Conservation (phyloP, 2,888 invertebrate species). For the Lasioglossum marginatum region DNA sequence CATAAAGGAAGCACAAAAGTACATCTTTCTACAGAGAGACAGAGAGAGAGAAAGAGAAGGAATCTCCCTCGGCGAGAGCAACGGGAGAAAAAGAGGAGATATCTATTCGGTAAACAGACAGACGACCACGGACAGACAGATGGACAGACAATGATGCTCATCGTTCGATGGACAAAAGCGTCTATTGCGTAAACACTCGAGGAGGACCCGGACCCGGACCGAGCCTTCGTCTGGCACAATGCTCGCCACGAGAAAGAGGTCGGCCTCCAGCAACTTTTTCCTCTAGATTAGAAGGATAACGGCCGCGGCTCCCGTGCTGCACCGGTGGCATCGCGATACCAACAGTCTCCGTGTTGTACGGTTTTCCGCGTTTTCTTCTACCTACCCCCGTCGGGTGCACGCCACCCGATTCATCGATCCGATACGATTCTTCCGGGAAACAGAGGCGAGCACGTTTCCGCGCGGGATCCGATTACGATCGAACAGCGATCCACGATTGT, state of each 20-base stretch:
- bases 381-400: slow-evolving; percentile 15
- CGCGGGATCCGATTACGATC: slow-evolving; percentile 54
- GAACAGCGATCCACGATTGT: not conserved
- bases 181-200: slow-evolving; percentile 84
- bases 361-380: slow-evolving; percentile 28
- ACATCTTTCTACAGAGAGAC: slow-evolving; percentile 76
- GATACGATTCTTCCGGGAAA: slow-evolving; percentile 65
- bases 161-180: slow-evolving; percentile 84
- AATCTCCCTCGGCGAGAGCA: not conserved
- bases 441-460: slow-evolving; percentile 37
- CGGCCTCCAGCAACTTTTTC: slow-evolving; percentile 49
- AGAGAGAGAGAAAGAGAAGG: slow-evolving; percentile 58
- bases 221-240: slow-evolving; percentile 47
- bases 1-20: slow-evolving; percentile 81
- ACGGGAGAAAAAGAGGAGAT: slow-evolving; percentile 47
- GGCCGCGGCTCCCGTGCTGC: slow-evolving; percentile 25
- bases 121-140: slow-evolving; percentile 65
- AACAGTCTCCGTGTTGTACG: not conserved
- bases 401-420: slow-evolving; percentile 26
- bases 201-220: slow-evolving; percentile 68
- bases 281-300: slow-evolving; percentile 74
- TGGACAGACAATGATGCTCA: slow-evolving; percentile 84
- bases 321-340: not conserved
- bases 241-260: slow-evolving; percentile 39
- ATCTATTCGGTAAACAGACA: slow-evolving; percentile 82